These are phyloP conservation scores for Harpagoxenus sublaevis DNA, from an alignment of 2,888 invertebrate species.

Conservation along the genomic window DNA sequence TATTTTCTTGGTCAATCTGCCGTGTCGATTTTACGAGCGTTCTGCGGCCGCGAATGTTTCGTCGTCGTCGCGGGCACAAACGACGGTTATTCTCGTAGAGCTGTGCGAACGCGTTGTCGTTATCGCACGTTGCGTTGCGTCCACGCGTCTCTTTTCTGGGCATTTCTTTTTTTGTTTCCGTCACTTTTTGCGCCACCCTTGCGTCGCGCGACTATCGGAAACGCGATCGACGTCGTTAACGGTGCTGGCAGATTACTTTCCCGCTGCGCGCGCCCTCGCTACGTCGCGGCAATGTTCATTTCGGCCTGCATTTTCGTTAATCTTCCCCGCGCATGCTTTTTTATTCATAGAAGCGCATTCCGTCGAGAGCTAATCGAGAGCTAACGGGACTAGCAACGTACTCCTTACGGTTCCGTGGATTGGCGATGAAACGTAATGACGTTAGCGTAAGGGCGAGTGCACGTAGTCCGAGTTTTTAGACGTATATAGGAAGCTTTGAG, in stretches of 20 bases:
- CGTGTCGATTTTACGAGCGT: slow-evolving; percentile 56
- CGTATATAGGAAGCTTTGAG: slow-evolving; percentile 21
- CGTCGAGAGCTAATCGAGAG: slow-evolving; percentile 14
- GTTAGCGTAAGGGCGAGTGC: background rate
- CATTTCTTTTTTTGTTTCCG: background rate
- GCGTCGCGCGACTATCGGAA: slow-evolving; percentile 4
- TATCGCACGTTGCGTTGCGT: slow-evolving; percentile 48
- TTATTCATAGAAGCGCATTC: background rate
- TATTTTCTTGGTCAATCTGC: slow-evolving; percentile 51
- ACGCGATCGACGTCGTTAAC: slow-evolving; percentile 18
- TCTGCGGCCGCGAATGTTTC: slow-evolving; percentile 21
- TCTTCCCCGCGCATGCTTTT: background rate
- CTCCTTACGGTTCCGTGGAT: slow-evolving; percentile 23
- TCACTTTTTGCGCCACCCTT: background rate
- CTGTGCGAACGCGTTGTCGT: slow-evolving; percentile 44
- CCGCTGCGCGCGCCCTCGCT: background rate
- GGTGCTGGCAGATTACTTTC: background rate
- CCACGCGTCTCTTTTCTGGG: slow-evolving; percentile 35
- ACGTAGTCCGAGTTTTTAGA: slow-evolving; percentile 28
- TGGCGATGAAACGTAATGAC: slow-evolving; percentile 28
- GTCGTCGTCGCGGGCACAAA: slow-evolving; percentile 34
- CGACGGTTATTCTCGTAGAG: slow-evolving; percentile 56
- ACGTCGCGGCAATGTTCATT: background rate
- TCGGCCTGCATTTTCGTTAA: slow-evolving; percentile 13
- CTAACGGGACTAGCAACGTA: background rate